Percentiles rank a stretch among this genome's conserved stretches.
Evolutionary conservation across 2,113 vertebrate species (phyloP).

Genomic region (Macaca mulatta): DNA sequence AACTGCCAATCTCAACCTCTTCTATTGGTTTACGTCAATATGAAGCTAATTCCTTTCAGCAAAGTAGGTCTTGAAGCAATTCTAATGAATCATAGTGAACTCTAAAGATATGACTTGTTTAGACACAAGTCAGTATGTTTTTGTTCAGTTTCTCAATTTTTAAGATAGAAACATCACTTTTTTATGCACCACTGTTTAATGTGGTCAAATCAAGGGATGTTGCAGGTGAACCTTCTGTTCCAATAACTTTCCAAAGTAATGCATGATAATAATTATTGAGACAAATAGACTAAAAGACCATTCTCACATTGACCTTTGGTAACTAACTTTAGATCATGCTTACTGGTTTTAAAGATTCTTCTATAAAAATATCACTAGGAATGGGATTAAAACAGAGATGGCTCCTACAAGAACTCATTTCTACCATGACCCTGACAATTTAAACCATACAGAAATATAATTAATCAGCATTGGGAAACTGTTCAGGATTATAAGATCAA

Average conservation of each 20-base stretch:
- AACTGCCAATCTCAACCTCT: not conserved
- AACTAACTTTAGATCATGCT: not conserved
- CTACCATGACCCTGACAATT: not conserved
- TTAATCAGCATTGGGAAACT: not conserved
- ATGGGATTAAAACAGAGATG: not conserved
- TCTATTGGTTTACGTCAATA: conserved; percentile 5
- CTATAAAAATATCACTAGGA: not conserved
- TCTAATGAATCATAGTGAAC: not conserved
- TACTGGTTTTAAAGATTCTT: not conserved
- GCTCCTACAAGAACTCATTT: not conserved
- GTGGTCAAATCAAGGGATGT: not conserved
- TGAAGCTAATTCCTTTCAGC: not conserved
- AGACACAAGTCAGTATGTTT: not conserved
- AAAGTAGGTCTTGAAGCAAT: not conserved
- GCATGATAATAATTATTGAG: not conserved
- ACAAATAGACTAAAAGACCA: not conserved
- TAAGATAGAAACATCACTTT: not conserved
- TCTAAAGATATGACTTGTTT: conserved; percentile 30
- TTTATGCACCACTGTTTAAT: not conserved
- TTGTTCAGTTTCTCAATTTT: not conserved
- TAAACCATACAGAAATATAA: not conserved
- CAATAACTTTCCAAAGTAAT: not conserved
- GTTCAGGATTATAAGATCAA: not conserved
- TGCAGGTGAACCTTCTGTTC: not conserved
- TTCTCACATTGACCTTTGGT: not conserved